Evolutionary conservation across 2,113 vertebrate genomes (phyloP).

Genomic region (Catharus minimus): DNA sequence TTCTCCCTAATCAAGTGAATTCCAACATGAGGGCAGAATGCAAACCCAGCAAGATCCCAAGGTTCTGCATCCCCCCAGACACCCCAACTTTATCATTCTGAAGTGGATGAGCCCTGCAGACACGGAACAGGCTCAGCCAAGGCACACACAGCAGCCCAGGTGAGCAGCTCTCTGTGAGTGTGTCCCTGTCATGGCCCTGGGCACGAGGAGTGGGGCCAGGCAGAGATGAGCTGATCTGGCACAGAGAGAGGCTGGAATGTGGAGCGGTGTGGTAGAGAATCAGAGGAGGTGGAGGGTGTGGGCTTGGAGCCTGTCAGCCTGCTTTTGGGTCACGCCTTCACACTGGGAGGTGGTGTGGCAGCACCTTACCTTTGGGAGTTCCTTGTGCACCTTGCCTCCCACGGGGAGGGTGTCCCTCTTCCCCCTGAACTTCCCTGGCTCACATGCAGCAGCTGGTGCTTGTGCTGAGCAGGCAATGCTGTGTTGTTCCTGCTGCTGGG

Average conservation of each 20-base stretch:
- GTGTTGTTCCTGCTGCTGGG: neutral
- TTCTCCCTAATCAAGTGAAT: neutral
- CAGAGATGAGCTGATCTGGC: neutral
- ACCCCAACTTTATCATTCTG: accelerated
- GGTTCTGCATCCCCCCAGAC: neutral
- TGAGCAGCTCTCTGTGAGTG: accelerated
- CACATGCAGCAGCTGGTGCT: neutral
- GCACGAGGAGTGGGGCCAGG: neutral
- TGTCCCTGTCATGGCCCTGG: neutral
- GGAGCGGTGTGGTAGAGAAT: neutral
- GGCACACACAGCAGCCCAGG: neutral
- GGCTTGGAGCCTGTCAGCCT: neutral
- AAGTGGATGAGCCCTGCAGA: accelerated
- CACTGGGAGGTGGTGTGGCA: neutral
- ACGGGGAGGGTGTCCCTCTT: neutral
- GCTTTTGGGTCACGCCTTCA: neutral
- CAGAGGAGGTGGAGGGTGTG: neutral
- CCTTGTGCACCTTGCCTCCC: neutral
- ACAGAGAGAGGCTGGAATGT: neutral
- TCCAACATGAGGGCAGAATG: neutral
- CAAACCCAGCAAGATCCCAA: neutral
- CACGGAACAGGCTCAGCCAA: neutral
- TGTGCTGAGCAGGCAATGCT: neutral
- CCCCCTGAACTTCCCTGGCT: neutral
- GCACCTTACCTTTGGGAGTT: neutral